Percentiles rank a stretch among this genome's conserved stretches.
These are phyloP conservation scores for Neostethus bicornis DNA, from an alignment of 2,797 vertebrate genomes.

Conservation along the genomic window DNA sequence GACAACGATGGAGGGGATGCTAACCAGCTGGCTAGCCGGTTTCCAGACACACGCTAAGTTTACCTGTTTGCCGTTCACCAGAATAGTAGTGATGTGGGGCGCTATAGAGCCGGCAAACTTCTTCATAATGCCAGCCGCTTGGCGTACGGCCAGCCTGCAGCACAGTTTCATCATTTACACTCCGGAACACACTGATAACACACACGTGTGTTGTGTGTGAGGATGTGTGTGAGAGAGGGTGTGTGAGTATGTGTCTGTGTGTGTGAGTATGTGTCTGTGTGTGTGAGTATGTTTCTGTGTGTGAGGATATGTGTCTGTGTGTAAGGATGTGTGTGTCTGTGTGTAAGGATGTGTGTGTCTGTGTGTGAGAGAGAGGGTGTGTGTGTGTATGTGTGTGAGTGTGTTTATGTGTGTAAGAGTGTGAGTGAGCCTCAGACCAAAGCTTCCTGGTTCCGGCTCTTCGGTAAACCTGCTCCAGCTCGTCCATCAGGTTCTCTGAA, in stretches of 20 bases:
- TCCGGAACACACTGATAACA: too few relatives aligned
- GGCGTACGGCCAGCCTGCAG: conserved; percentile 92
- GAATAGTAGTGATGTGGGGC: conserved; percentile 94
- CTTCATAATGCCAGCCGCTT: conserved; percentile 88
- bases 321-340: too few relatives aligned
- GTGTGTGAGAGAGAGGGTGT: too few relatives aligned
- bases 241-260: too few relatives aligned
- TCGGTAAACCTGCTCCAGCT: conserved; percentile 94
- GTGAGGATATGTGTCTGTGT: too few relatives aligned
- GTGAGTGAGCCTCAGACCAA: conserved; percentile 85
- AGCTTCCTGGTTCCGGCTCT: conserved; percentile 95
- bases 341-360: too few relatives aligned
- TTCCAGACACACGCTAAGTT: conserved; percentile 74
- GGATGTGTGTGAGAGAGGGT: too few relatives aligned
- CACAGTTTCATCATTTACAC: too few relatives aligned
- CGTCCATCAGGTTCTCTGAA: conserved; percentile 87
- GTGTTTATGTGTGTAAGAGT: not conserved
- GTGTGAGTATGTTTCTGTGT: too few relatives aligned
- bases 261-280: too few relatives aligned
- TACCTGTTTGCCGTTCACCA: conserved; percentile 99
- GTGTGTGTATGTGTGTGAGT: too few relatives aligned
- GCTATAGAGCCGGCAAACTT: conserved; percentile 94
- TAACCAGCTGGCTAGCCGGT: conserved; percentile 25
- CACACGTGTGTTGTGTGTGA: too few relatives aligned
- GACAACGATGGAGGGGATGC: conserved; percentile 12